A percentile compares a stretch with the other conserved stretches of the same genome.
These are phyloP conservation scores for Drosophila santomea DNA, from an alignment of 1,140 invertebrate species.

Conservation along the genomic window DNA sequence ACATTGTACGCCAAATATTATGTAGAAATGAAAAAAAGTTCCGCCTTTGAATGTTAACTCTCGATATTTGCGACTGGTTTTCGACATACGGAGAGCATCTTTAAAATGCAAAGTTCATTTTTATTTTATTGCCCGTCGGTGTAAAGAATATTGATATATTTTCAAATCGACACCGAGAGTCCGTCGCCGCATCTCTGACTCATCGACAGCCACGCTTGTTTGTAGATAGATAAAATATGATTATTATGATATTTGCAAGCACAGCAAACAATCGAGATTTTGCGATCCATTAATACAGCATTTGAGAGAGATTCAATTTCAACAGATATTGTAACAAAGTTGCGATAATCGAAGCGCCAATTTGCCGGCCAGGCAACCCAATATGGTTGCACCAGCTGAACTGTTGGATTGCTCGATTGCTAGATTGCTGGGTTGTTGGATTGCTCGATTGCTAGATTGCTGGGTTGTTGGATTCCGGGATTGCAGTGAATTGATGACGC, in stretches of 20 bases:
- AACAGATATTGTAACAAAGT: slow-evolving; percentile 29
- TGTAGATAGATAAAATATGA: background rate
- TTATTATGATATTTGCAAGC: slow-evolving; percentile 2
- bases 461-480: too few species aligned
- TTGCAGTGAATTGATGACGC: slow-evolving; percentile 29
- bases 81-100: background rate
- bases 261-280: background rate
- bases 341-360: slow-evolving; percentile 25
- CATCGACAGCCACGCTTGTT: background rate
- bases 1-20: too few species aligned
- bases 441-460: too few species aligned
- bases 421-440: too few species aligned
- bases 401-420: background rate
- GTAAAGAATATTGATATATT: slow-evolving; percentile 3
- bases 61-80: background rate
- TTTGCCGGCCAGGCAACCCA: slow-evolving; percentile 20
- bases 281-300: background rate
- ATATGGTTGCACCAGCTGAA: slow-evolving; percentile 35
- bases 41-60: background rate
- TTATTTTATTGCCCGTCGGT: background rate
- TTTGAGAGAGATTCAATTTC: slow-evolving; percentile 12
- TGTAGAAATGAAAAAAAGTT: background rate
- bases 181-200: background rate
- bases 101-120: background rate
- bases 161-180: background rate